Evolutionary conservation across 2,113 vertebrate species (phyloP), one percentile per base, ranked within the genome.

Genomic region (Anoplopoma fimbria): DNA sequence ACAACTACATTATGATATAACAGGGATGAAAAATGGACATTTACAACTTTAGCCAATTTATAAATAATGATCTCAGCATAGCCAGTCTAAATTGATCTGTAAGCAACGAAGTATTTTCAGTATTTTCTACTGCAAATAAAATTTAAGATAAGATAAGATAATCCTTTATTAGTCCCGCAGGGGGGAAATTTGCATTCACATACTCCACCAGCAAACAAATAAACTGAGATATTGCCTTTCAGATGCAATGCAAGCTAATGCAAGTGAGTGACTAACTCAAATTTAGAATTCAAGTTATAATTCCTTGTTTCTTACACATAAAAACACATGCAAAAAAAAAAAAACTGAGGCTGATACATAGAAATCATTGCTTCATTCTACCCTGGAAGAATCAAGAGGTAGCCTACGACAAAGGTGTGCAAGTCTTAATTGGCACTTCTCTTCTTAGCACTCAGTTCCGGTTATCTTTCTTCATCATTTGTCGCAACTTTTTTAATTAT

Each of bases 401-500:
- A 17, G 42, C 25, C 10, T 17, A 0, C 25, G 4, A 69, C 9
- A 27, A 45, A 81, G 3, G 9, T 21, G 27, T 15, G 17, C 8
- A 1, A 19, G 27, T 60, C 51, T 33, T 33, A 63, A 49, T 57
- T 67, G 75, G 19, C 36, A 38, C 14, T 0, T 31, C 25, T 63
- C 25, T 63, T 60, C 4, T 42, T 13, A 61, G 51, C 49, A 51
- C 23, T 78, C 13, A 49, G 0, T 47, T 51, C 17, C 9, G 23
- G 15, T 76, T 60, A 78, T 49, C 34, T 60, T 40, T 73, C 25
- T 60, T 70, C 13, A 69, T 77, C 58, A 80, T 82, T 64, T n/a
- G 29, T 67, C 6, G n/a, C 34, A 84, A 55, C 68, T 47, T 58
- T 82, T 63, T 79, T 81, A 74, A 88, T 74, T 74, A 69, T 23